These are phyloP conservation scores for Tragelaphus eurycerus DNA, from an alignment of 2,797 vertebrate species.

Conservation along the genomic window DNA sequence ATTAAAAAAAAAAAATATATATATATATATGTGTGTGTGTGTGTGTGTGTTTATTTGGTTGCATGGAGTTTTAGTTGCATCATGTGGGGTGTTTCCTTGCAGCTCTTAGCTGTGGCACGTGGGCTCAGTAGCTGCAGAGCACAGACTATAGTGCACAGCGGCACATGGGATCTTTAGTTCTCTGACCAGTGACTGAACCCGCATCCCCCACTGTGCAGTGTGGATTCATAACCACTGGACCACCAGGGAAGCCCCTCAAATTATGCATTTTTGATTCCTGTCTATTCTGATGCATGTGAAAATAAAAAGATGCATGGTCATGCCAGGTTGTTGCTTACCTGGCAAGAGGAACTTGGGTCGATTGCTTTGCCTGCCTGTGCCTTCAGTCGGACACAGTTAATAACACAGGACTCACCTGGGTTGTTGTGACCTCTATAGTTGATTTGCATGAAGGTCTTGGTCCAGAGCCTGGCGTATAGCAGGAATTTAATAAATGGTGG, in stretches of 20 bases:
- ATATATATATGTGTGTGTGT: not conserved
- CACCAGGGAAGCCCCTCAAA: not conserved
- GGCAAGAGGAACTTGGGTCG: not conserved
- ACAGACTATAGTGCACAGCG: not conserved
- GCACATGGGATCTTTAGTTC: not conserved
- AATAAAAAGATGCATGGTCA: not conserved
- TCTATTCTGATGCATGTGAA: not conserved
- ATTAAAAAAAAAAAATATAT: not conserved
- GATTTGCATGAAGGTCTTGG: not conserved
- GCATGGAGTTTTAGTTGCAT: not conserved
- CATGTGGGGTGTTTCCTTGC: not conserved
- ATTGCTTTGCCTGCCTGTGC: not conserved
- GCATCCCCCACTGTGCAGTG: not conserved
- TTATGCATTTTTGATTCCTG: not conserved
- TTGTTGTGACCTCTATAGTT: not conserved
- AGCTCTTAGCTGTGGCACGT: accelerated
- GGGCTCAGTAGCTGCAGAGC: not conserved
- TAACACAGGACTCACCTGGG: not conserved
- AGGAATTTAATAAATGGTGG: not conserved
- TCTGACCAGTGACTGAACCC: not conserved
- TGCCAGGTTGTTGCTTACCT: not conserved
- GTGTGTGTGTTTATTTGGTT: not conserved
- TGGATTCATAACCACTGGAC: not conserved
- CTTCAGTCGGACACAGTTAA: not conserved
- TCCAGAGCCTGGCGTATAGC: not conserved